Evolutionary conservation across 2,888 invertebrate species (phyloP), one percentile per base, ranked within the genome.

Genomic region (Drosophila ustulata): DNA sequence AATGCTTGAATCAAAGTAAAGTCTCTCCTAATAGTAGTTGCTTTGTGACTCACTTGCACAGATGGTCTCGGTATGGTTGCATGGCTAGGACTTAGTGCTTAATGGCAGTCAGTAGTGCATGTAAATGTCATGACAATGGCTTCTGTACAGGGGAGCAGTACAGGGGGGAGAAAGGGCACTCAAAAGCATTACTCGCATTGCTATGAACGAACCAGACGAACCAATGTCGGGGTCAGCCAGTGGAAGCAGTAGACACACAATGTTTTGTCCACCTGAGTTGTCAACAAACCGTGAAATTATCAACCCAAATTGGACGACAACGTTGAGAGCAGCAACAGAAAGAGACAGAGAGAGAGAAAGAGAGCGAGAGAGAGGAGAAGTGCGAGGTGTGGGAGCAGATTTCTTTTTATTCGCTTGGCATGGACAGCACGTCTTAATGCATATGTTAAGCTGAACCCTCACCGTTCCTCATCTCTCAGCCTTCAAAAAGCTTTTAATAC

Each of bases 241-340:
- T 43, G 28, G 30, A 4, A 39, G 50, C 63, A 49, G 57, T 62
- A 59, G 68, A 69, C 76, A 65, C 64, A 68, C 63, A 74, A 68
- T 66, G 88, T 70, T 79, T 73, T 73, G 80, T 88, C 82, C 88
- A 90, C 90, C 90, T 89, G 89, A 89, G 84, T 89, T 84, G 78
- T 86, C 89, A 89, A 88, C 90, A 88, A 90, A 90, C 79, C 89
- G 89, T 89, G 90, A 89, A 89, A 89, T 90, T 90, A 84, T 89
- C 86, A 76, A 84, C 84, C 78, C 77, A 85, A 88, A 88, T 83
- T 81, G 81, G 85, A 88, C 80, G 65, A 72, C 61, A 68, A 78
- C 71, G 57, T 66, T 61, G 57, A 78, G 63, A 70, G 70, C 46
- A 26, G 13, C 5, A 37, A 34, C 18, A 28, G 4, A 41, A 47